A percentile compares a stretch with the other conserved stretches of the same genome.
Evolutionary conservation across 2,113 vertebrate species (phyloP).

Genomic region (Arothron firmamentum): DNA sequence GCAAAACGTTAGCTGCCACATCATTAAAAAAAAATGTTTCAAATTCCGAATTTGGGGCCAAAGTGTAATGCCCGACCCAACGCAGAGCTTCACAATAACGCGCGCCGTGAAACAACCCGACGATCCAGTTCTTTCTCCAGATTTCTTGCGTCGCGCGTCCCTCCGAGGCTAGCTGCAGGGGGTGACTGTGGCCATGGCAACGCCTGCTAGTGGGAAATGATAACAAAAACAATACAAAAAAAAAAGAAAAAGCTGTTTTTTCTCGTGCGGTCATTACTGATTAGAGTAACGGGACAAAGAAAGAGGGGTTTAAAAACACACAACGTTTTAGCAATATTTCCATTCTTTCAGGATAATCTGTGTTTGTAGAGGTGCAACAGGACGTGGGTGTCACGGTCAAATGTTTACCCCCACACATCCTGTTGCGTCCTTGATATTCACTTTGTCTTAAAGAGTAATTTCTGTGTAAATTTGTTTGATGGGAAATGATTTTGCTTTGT

Average conservation of each 20-base stretch:
- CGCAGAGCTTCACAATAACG: slow-evolving; percentile 17
- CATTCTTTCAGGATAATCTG: slow-evolving; percentile 75
- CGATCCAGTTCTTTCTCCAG: slow-evolving; percentile 47
- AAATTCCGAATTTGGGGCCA: not conserved
- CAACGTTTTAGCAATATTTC: slow-evolving; percentile 73
- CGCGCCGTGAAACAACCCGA: slow-evolving; percentile 31
- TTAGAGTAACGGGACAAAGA: slow-evolving; percentile 32
- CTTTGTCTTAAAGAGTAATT: slow-evolving; percentile 67
- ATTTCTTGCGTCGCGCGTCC: slow-evolving; percentile 57
- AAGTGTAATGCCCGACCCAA: not conserved
- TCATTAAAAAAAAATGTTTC: not conserved
- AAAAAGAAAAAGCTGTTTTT: slow-evolving; percentile 56
- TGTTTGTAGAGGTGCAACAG: slow-evolving; percentile 55
- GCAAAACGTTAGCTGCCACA: no score
- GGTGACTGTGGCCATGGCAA: slow-evolving; percentile 31
- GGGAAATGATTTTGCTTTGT: slow-evolving; percentile 60
- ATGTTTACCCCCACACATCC: slow-evolving; percentile 46
- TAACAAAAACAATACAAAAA: not conserved
- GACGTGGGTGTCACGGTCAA: slow-evolving; percentile 42
- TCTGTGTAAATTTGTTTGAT: slow-evolving; percentile 66
- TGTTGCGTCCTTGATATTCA: slow-evolving; percentile 66
- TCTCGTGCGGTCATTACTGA: slow-evolving; percentile 63
- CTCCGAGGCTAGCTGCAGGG: slow-evolving; percentile 65
- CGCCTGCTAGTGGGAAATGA: slow-evolving; percentile 53
- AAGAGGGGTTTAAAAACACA: slow-evolving; percentile 34